These are phyloP conservation scores for Sarcophaga bullata DNA, from an alignment of 1,140 invertebrate genomes.

Conservation along the genomic window DNA sequence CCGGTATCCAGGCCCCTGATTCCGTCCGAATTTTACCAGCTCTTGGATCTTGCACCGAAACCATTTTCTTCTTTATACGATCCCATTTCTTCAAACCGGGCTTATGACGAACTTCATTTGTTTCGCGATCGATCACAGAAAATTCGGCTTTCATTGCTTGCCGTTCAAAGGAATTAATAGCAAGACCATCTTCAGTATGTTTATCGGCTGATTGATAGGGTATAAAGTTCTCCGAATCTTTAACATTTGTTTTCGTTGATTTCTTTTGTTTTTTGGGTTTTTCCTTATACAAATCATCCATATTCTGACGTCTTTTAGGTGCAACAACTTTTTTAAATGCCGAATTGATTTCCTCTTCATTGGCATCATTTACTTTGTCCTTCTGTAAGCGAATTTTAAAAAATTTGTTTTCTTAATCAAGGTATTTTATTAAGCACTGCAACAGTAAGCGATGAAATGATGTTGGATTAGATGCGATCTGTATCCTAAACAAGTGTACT, in stretches of 20 bases:
- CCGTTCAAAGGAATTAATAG: conserved; percentile 79
- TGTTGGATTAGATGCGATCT: neutral
- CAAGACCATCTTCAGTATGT: conserved; percentile 89
- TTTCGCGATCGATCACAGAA: conserved; percentile 83
- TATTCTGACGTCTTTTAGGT: conserved; percentile 70
- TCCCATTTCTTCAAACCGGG: conserved; percentile 82
- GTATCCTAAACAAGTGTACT: neutral
- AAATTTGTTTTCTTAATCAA: too few relatives aligned
- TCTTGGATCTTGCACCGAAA: conserved; percentile 75
- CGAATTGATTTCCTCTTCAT: conserved; percentile 56
- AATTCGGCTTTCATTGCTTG: conserved; percentile 79
- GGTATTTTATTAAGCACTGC: neutral
- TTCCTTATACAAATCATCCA: conserved; percentile 70
- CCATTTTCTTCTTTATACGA: conserved; percentile 91
- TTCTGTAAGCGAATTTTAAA: neutral
- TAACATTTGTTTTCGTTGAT: conserved; percentile 68
- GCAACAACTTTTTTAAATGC: conserved; percentile 69
- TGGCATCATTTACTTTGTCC: conserved; percentile 42
- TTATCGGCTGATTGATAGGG: conserved; percentile 86
- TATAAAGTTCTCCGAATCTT: conserved; percentile 85
- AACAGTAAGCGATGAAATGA: neutral
- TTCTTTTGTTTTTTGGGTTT: conserved; percentile 65
- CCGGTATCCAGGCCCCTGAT: conserved; percentile 92
- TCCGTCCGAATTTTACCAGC: conserved; percentile 91
- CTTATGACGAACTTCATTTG: conserved; percentile 71